phyloP scores from a whole-genome alignment of 2,113 vertebrate species.

The Hassar affinis region DNA sequence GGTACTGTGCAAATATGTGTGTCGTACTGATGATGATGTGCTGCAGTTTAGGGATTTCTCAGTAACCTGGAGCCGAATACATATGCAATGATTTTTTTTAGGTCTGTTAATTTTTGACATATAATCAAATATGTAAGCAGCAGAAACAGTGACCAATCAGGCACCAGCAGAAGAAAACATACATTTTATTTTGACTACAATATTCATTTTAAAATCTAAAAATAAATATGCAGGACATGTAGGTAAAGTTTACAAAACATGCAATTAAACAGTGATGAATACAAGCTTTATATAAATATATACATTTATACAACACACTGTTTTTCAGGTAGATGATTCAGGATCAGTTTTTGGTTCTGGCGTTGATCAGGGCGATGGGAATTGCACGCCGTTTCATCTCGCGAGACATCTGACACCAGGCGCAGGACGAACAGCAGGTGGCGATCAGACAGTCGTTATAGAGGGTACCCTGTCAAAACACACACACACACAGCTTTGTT shows the following conservation, averaged over 20 bases:
- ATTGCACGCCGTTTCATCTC: conserved; percentile 49
- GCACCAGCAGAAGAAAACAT: too few relatives aligned
- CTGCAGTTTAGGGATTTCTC: too few relatives aligned
- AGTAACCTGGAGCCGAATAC: too few relatives aligned
- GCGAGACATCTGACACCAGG: conserved; percentile 57
- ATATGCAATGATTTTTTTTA: too few relatives aligned
- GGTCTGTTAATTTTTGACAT: too few relatives aligned
- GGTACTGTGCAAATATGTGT: too few relatives aligned
- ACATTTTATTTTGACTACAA: background rate
- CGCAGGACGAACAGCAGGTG: conserved; percentile 40
- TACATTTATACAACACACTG: background rate
- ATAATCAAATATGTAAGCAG: too few relatives aligned
- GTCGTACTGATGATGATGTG: too few relatives aligned
- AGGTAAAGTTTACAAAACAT: conserved; percentile 10
- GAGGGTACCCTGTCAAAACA: conserved; percentile 45
- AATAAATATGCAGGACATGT: background rate
- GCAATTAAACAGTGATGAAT: background rate
- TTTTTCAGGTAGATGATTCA: background rate
- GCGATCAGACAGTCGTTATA: conserved; percentile 52
- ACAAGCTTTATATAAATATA: background rate
- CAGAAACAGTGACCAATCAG: background rate
- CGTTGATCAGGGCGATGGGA: conserved; percentile 45
- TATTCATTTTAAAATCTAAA: background rate
- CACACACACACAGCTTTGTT: background rate
- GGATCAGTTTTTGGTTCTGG: background rate